phyloP scores from a whole-genome alignment of 2,113 vertebrate species.

The Elanoides forficatus region DNA sequence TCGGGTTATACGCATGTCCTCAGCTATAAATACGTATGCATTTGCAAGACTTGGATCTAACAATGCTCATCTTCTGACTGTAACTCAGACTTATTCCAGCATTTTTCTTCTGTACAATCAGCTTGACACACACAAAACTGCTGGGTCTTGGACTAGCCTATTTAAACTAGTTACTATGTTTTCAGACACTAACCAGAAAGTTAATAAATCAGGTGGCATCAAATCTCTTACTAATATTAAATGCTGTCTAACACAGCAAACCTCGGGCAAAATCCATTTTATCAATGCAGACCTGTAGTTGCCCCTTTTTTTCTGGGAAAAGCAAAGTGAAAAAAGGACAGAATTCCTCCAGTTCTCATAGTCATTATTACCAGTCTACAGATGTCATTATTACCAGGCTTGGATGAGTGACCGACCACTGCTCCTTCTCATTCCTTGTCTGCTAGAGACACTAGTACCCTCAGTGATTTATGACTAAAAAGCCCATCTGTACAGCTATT shows the following conservation, averaged over 20 bases:
- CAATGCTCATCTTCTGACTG: not conserved
- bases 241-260: not conserved
- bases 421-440: not conserved
- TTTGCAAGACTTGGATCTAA: not conserved
- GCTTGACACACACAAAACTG: not conserved
- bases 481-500: conserved; percentile 31
- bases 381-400: not conserved
- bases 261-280: not conserved
- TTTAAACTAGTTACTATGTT: not conserved
- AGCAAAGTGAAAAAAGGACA: not conserved
- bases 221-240: not conserved
- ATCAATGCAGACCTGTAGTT: not conserved
- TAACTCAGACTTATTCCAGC: not conserved
- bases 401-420: not conserved
- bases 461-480: not conserved
- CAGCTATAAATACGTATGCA: not conserved
- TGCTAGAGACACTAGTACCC: not conserved
- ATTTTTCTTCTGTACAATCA: not conserved
- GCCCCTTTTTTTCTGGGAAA: not conserved
- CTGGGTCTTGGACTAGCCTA: not conserved
- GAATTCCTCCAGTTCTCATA: not conserved
- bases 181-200: not conserved
- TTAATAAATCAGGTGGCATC: not conserved
- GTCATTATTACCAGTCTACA: not conserved
- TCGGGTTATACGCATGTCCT: not conserved